Conservation (phyloP, 2,888 invertebrate genomes). For the Eudasyphora cyanicolor region DNA sequence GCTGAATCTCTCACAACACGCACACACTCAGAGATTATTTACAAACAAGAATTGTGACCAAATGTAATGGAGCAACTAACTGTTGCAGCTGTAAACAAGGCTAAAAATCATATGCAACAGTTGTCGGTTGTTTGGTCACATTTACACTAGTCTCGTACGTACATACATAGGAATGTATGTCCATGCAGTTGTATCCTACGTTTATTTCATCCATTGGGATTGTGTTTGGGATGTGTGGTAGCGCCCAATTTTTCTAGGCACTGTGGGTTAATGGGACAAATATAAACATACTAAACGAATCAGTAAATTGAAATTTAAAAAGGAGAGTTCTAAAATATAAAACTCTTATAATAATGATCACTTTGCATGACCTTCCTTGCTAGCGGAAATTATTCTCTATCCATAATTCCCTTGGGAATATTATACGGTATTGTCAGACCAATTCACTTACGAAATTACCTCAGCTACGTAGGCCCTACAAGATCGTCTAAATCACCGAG, state of each 20-base stretch:
- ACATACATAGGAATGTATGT: background rate
- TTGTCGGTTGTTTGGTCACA: background rate
- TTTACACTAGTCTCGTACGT: background rate
- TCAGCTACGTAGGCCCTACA: no score
- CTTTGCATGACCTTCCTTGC: no score
- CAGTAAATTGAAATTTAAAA: no score
- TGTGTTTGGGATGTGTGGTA: background rate
- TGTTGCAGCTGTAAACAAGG: conserved; percentile 9
- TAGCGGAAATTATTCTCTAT: no score
- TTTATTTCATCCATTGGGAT: background rate
- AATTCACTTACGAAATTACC: no score
- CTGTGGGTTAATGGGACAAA: no score
- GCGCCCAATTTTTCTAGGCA: background rate
- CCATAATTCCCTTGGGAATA: no score
- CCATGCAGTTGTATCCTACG: background rate
- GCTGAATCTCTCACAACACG: background rate
- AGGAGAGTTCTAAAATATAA: no score
- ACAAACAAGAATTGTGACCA: background rate
- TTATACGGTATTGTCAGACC: no score
- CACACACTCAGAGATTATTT: background rate
- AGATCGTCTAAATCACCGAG: no score
- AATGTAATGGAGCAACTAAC: background rate
- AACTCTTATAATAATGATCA: no score
- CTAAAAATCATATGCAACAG: background rate
- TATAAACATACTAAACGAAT: no score